These are phyloP conservation scores for Stratiomys singularior DNA, from an alignment of 2,888 invertebrate genomes.

Conservation along the genomic window DNA sequence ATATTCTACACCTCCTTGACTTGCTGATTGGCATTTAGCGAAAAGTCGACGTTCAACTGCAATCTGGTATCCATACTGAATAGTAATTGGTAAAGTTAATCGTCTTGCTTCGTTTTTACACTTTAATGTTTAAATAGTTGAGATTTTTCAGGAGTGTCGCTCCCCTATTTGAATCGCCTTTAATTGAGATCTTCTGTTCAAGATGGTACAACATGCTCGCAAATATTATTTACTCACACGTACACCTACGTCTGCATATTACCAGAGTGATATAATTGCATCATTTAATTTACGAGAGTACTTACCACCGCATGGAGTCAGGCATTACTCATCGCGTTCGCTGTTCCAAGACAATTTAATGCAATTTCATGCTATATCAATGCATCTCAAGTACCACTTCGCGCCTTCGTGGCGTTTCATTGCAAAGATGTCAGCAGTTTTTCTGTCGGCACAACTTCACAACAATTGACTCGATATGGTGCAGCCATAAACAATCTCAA, in stretches of 20 bases:
- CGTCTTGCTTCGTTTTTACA: too few species aligned
- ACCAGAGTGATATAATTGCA: background rate
- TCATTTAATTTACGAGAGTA: constrained; percentile 1
- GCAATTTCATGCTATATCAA: constrained; percentile 10
- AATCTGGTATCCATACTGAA: too few species aligned
- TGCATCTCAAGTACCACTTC: constrained; percentile 2
- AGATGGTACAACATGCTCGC: too few species aligned
- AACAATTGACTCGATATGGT: background rate
- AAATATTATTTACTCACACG: too few species aligned
- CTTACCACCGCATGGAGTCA: background rate
- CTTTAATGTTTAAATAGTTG: too few species aligned
- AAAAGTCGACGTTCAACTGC: too few species aligned
- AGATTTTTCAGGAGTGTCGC: too few species aligned
- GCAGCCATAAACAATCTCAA: background rate
- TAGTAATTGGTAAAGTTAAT: too few species aligned
- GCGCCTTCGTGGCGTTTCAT: background rate
- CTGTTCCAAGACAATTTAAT: background rate
- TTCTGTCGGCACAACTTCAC: background rate
- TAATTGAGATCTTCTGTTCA: too few species aligned
- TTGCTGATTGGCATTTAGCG: too few species aligned
- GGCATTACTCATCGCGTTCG: background rate
- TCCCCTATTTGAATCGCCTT: too few species aligned
- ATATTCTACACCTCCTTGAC: too few species aligned
- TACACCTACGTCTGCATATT: background rate
- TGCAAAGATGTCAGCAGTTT: background rate